Conservation (phyloP, 1,140 invertebrate species). For the Papilio xuthus region DNA sequence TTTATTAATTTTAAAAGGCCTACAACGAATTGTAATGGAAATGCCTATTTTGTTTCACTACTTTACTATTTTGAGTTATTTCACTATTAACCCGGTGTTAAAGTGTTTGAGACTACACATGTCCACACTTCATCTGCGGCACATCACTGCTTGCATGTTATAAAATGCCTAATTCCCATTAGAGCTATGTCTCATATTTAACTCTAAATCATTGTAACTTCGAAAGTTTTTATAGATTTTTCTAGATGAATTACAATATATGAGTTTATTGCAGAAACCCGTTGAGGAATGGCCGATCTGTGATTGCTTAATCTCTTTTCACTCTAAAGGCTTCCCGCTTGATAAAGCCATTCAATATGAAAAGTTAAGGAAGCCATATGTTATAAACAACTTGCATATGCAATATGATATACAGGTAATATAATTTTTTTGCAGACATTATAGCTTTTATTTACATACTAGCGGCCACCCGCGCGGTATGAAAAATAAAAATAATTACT, state of each 20-base stretch:
- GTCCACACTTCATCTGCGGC: conserved; percentile 33
- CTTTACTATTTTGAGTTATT: conserved; percentile 30
- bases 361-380: conserved; percentile 95
- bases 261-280: conserved; percentile 85
- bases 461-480: too few species aligned
- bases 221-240: background rate
- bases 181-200: conserved; percentile 25
- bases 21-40: conserved; percentile 30
- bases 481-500: too few species aligned
- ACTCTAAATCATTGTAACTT: conserved; percentile 29
- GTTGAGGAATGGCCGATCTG: conserved; percentile 99
- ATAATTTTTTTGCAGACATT: conserved; percentile 8
- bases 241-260: conserved; percentile 19
- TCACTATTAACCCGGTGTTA: conserved; percentile 28
- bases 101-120: conserved; percentile 18
- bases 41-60: conserved; percentile 56
- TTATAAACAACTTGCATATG: conserved; percentile 99
- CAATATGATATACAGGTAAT: conserved; percentile 97
- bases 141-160: conserved; percentile 33
- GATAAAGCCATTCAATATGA: conserved; percentile 99
- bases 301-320: conserved; percentile 99
- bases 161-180: conserved; percentile 35
- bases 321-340: conserved; percentile 98
- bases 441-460: conserved; percentile 29
- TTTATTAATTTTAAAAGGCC: conserved; percentile 31